Conservation (phyloP, 2,888 invertebrate genomes). For the Pollenia griseotomentosa region DNA sequence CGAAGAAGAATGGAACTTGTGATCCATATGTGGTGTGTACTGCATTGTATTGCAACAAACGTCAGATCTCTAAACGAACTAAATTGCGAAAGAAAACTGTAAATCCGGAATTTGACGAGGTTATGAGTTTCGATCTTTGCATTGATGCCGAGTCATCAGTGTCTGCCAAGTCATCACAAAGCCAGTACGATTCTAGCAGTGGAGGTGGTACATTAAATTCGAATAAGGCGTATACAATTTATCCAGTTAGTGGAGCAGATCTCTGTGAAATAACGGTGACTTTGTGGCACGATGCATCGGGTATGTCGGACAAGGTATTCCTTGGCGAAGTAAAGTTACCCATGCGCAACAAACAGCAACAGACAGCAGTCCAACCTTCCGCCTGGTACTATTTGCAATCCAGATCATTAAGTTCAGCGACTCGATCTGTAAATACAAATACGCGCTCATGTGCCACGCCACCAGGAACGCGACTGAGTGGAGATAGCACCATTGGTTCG, state of each 20-base stretch:
- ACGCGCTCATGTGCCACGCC: constrained; percentile 89
- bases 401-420: constrained; percentile 84
- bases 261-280: constrained; percentile 92
- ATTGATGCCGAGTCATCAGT: constrained; percentile 85
- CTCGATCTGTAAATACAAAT: constrained; percentile 85
- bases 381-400: constrained; percentile 93
- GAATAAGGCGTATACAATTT: constrained; percentile 86
- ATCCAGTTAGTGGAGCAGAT: constrained; percentile 87
- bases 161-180: constrained; percentile 58
- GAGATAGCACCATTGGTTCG: constrained; percentile 90
- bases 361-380: constrained; percentile 86
- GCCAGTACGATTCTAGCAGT: constrained; percentile 73
- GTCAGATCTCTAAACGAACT: constrained; percentile 91
- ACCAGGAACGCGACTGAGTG: constrained; percentile 88
- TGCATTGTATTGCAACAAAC: constrained; percentile 91
- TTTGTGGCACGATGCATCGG: constrained; percentile 93
- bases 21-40: constrained; percentile 95
- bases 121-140: constrained; percentile 90
- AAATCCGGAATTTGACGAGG: constrained; percentile 94
- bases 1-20: constrained; percentile 95
- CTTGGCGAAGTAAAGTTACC: constrained; percentile 94
- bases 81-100: constrained; percentile 95
- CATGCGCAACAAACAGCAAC: constrained; percentile 88
- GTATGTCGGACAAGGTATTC: constrained; percentile 90
- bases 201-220: constrained; percentile 78